Conservation (phyloP, 2,797 vertebrate genomes). For the Bradypodion pumilum region DNA sequence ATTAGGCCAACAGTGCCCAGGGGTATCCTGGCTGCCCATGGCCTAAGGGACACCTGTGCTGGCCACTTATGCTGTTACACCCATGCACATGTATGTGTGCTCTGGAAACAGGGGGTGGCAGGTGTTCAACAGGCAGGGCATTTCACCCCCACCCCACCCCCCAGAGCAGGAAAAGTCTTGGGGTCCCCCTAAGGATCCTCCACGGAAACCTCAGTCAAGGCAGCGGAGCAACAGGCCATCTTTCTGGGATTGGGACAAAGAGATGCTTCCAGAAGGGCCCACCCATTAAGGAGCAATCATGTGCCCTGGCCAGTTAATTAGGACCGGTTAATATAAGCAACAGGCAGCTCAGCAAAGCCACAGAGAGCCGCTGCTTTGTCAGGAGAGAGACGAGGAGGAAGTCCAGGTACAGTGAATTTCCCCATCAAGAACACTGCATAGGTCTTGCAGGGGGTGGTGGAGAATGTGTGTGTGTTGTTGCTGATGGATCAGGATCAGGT, state of each 20-base stretch:
- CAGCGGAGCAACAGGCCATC: background rate
- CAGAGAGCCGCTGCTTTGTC: too few species aligned
- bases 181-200: background rate
- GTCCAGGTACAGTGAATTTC: conserved; percentile 18
- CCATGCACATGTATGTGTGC: too few species aligned
- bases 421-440: too few species aligned
- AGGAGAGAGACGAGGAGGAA: too few species aligned
- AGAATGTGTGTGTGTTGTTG: too few species aligned
- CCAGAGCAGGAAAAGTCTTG: background rate
- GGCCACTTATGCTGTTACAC: too few species aligned
- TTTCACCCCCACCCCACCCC: background rate
- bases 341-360: conserved; percentile 5
- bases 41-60: too few species aligned
- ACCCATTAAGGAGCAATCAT: conserved; percentile 54
- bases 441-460: too few species aligned
- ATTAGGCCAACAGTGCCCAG: too few species aligned
- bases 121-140: background rate
- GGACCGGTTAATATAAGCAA: conserved; percentile 53
- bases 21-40: too few species aligned
- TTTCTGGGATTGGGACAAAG: background rate
- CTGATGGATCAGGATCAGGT: too few species aligned
- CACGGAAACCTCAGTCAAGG: background rate
- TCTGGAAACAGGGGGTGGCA: too few species aligned
- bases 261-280: conserved; percentile 38
- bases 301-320: conserved; percentile 65